These are phyloP conservation scores for Eilema griseolum DNA, from an alignment of 2,888 invertebrate genomes.

Conservation along the genomic window DNA sequence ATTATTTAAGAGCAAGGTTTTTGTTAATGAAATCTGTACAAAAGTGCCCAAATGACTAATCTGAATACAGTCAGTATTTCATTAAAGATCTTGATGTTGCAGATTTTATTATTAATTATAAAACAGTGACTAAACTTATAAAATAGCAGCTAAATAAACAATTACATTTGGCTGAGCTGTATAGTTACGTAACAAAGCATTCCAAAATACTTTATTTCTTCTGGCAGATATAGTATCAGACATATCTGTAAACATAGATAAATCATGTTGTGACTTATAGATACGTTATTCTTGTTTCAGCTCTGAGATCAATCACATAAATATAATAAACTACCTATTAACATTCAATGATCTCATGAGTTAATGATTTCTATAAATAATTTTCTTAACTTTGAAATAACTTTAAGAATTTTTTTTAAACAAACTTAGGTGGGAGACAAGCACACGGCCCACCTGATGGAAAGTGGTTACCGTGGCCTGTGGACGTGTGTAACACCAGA, in stretches of 20 bases:
- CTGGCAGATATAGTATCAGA: background rate
- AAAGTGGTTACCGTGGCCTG: no score
- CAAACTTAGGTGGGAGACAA: no score
- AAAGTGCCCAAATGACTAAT: background rate
- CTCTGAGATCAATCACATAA: background rate
- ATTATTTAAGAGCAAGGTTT: background rate
- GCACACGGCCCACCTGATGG: no score
- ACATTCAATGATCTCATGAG: slow-evolving; percentile 1
- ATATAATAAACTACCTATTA: background rate
- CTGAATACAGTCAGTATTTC: background rate
- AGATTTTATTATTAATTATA: background rate
- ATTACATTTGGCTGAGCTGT: background rate
- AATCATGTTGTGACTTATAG: slow-evolving; percentile 2
- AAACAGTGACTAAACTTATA: background rate
- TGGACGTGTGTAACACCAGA: no score
- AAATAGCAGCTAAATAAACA: background rate
- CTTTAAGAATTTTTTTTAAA: no score
- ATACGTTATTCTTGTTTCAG: background rate
- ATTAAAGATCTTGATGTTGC: background rate
- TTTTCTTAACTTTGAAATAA: background rate
- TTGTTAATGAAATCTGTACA: background rate
- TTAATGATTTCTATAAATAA: background rate
- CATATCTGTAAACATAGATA: background rate
- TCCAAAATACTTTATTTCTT: background rate
- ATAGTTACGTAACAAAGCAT: slow-evolving; percentile 1